phyloP scores from a whole-genome alignment of 2,113 vertebrate genomes.

The Plecturocebus donacophilus region DNA sequence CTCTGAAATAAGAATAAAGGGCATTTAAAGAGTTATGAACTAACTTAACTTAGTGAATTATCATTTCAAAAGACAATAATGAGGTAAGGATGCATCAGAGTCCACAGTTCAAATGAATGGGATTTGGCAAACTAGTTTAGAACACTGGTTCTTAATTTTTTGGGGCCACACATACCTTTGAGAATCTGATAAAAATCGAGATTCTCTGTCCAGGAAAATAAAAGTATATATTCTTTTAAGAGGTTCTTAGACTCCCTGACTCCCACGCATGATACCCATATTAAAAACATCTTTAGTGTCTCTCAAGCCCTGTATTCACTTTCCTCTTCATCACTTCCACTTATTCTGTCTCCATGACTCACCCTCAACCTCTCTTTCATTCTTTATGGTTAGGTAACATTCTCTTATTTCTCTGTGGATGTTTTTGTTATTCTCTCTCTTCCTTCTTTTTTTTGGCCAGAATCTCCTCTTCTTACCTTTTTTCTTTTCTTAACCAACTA shows the following conservation, averaged over 20 bases:
- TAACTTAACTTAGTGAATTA: slow-evolving; percentile 8
- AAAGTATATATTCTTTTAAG: background rate
- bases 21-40: background rate
- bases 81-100: background rate
- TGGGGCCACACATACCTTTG: background rate
- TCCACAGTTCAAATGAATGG: background rate
- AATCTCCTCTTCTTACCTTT: background rate
- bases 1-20: slow-evolving; percentile 34
- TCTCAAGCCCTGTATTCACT: background rate
- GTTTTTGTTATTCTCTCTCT: background rate
- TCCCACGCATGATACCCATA: too few relatives aligned
- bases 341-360: background rate
- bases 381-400: background rate
- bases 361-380: background rate
- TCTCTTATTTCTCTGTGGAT: background rate
- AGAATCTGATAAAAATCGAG: background rate
- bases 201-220: background rate
- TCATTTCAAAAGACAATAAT: slow-evolving; percentile 35
- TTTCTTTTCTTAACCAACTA: background rate
- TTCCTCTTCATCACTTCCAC: background rate
- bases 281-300: background rate
- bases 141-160: background rate
- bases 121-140: background rate
- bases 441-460: background rate
- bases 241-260: background rate